phyloP scores from a whole-genome alignment of 2,888 invertebrate genomes.

The Ichneumoninae sp. region DNA sequence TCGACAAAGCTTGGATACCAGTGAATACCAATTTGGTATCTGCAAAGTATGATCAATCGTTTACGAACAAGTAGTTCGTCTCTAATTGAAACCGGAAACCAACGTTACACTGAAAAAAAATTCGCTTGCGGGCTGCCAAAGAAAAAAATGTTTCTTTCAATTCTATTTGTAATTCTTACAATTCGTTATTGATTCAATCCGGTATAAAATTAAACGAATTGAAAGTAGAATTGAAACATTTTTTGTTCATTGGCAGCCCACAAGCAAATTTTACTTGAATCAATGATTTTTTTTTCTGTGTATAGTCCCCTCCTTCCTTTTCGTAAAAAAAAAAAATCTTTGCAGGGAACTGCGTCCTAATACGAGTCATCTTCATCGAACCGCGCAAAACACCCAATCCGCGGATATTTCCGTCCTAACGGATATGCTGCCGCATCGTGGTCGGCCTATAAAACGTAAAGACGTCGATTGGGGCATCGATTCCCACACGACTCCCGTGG shows the following conservation, averaged over 20 bases:
- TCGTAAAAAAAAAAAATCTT: not conserved
- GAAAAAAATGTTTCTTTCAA: too few relatives aligned
- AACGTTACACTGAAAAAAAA: not conserved
- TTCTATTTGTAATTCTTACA: too few relatives aligned
- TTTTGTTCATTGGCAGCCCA: too few relatives aligned
- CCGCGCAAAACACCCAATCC: constrained; percentile 61
- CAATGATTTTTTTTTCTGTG: too few relatives aligned
- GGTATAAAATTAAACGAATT: too few relatives aligned
- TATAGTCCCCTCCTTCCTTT: not conserved
- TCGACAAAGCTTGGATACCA: constrained; percentile 67
- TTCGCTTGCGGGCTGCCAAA: too few relatives aligned
- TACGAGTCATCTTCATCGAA: constrained; percentile 62
- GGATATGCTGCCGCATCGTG: constrained; percentile 69
- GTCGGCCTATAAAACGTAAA: constrained; percentile 62
- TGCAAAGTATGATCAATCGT: constrained; percentile 56
- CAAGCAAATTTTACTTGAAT: too few relatives aligned
- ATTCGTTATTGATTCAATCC: too few relatives aligned
- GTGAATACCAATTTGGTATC: constrained; percentile 61
- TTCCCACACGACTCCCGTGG: constrained; percentile 55
- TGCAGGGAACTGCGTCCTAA: constrained; percentile 62
- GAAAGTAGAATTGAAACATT: too few relatives aligned
- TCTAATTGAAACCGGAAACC: not conserved
- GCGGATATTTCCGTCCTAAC: constrained; percentile 64
- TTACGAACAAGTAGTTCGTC: not conserved
- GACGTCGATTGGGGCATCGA: constrained; percentile 65